A percentile compares a stretch with the other conserved stretches of the same genome.
Conservation (phyloP, 2,888 invertebrate genomes). For the Holacanthella duospinosa region DNA sequence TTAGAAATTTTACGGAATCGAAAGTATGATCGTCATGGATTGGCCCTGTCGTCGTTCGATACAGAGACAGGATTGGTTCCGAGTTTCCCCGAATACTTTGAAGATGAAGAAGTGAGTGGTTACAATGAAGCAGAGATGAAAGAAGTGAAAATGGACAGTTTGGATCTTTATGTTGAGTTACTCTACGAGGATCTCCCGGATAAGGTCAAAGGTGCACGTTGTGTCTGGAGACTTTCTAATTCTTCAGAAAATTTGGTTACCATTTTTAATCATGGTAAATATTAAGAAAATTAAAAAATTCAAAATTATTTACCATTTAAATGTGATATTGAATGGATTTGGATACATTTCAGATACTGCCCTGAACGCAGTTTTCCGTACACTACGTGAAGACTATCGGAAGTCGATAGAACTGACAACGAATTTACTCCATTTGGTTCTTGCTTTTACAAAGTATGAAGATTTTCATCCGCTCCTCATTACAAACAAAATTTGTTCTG, state of each 20-base stretch:
- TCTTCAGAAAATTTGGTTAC: conserved; percentile 90
- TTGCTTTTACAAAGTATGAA: conserved; percentile 90
- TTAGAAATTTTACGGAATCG: conserved; percentile 20
- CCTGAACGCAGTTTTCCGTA: conserved; percentile 86
- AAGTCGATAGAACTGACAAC: conserved; percentile 90
- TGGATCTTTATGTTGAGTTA: conserved; percentile 89
- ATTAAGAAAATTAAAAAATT: conserved; percentile 1
- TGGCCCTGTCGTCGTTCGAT: conserved; percentile 23
- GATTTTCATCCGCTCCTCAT: conserved; percentile 89
- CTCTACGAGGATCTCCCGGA: conserved; percentile 82
- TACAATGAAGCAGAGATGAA: conserved; percentile 39
- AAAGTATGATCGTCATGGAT: conserved; percentile 26
- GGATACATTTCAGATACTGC: conserved; percentile 62
- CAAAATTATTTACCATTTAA: too few species aligned
- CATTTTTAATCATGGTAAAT: conserved; percentile 78
- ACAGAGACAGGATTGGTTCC: conserved; percentile 1
- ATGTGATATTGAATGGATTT: too few species aligned
- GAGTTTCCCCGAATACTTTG: conserved; percentile 31
- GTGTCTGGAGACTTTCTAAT: conserved; percentile 81
- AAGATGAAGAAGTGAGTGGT: conserved; percentile 24
- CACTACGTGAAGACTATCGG: conserved; percentile 94
- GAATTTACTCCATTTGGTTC: conserved; percentile 92
- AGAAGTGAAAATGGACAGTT: conserved; percentile 64
- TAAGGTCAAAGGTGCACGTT: conserved; percentile 77
- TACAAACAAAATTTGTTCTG: conserved; percentile 92